Evolutionary conservation across 2,797 vertebrate species (phyloP).

Genomic region (Pogoniulus pusillus): DNA sequence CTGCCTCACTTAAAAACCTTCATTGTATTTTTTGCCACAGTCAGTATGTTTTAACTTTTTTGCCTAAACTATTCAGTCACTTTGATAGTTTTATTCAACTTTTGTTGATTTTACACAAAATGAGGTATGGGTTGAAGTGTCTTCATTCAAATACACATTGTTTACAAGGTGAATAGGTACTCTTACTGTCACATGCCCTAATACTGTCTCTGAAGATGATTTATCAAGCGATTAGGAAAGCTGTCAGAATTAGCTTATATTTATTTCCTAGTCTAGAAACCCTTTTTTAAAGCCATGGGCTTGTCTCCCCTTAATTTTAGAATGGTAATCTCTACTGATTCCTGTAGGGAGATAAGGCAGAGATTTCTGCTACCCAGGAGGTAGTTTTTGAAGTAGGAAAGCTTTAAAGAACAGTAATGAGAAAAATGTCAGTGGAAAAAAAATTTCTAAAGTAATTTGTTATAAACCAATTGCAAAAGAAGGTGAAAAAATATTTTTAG

Average conservation of each 20-base stretch:
- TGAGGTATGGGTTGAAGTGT: neutral
- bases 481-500: neutral
- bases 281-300: neutral
- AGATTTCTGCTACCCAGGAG: neutral
- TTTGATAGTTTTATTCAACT: neutral
- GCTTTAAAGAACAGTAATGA: neutral
- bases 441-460: neutral
- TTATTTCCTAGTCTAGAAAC: neutral
- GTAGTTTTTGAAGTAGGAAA: neutral
- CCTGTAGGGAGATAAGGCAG: neutral
- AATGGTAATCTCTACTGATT: neutral
- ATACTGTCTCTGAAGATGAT: constrained; percentile 20
- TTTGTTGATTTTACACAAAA: neutral
- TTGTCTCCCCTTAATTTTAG: neutral
- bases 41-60: neutral
- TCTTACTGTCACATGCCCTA: neutral
- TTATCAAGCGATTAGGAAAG: constrained; percentile 25
- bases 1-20: neutral
- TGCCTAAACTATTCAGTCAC: neutral
- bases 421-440: neutral
- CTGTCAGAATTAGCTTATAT: constrained; percentile 29
- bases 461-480: neutral
- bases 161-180: neutral
- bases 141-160: neutral
- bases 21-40: neutral